A percentile compares a stretch with the other conserved stretches of the same genome.
phyloP scores from a whole-genome alignment of 2,888 invertebrate species.

The Troides helena region DNA sequence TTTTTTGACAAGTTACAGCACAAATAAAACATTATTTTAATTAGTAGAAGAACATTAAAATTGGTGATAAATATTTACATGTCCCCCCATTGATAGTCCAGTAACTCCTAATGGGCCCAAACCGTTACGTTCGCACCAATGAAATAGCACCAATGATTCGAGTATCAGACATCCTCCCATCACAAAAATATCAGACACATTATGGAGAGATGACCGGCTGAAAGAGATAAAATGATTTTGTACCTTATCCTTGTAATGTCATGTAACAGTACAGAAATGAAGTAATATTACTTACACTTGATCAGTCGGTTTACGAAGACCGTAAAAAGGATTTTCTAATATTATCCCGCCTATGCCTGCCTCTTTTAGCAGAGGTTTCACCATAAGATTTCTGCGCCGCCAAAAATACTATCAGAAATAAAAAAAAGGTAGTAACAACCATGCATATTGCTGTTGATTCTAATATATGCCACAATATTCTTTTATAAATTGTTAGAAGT shows the following conservation, averaged over 20 bases:
- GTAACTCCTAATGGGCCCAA: constrained; percentile 96
- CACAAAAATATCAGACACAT: constrained; percentile 98
- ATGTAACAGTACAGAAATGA: too few species aligned
- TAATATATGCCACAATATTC: constrained; percentile 7
- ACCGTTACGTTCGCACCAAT: constrained; percentile 96
- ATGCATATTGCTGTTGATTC: neutral
- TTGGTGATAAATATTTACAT: constrained; percentile 83
- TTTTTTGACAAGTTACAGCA: too few species aligned
- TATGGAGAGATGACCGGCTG: constrained; percentile 93
- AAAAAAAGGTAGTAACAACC: constrained; percentile 8
- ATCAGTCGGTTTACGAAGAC: constrained; percentile 91
- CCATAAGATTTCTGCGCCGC: constrained; percentile 93
- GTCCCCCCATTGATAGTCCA: constrained; percentile 98
- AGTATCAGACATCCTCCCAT: constrained; percentile 98
- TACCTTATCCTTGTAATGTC: too few species aligned
- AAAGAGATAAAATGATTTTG: constrained; percentile 7
- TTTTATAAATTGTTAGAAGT: neutral
- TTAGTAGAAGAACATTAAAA: neutral
- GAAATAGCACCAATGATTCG: constrained; percentile 93
- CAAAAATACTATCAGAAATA: constrained; percentile 87
- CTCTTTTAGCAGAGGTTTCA: constrained; percentile 93
- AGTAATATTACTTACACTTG: constrained; percentile 83
- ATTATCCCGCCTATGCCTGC: constrained; percentile 95
- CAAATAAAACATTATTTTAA: too few species aligned
- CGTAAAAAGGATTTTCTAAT: constrained; percentile 98